Conservation (phyloP, 2,113 vertebrate species). For the Mohoua ochrocephala region DNA sequence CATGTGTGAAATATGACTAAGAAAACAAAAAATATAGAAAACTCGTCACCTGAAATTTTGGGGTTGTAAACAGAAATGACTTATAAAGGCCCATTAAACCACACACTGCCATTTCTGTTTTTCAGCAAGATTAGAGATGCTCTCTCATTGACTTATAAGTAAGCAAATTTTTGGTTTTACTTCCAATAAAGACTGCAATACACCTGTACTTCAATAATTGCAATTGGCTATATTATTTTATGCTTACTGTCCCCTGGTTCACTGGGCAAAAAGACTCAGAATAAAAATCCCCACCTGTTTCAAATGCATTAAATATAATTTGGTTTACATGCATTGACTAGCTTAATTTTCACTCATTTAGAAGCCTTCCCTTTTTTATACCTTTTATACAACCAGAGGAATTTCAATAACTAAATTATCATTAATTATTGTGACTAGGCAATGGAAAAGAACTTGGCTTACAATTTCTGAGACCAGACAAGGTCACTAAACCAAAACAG, state of each 20-base stretch:
- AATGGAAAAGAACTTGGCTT: background rate
- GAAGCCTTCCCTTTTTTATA: background rate
- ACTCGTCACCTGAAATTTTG: background rate
- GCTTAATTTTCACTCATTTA: background rate
- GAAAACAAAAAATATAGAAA: background rate
- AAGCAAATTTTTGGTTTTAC: background rate
- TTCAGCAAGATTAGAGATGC: background rate
- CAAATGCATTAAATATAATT: background rate
- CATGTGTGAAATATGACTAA: background rate
- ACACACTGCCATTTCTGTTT: background rate
- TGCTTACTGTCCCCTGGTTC: background rate
- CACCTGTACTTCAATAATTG: background rate
- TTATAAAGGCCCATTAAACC: background rate
- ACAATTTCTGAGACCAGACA: background rate
- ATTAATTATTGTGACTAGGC: background rate
- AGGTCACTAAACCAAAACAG: background rate
- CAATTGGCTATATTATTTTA: background rate
- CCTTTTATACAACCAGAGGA: background rate
- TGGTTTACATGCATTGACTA: background rate
- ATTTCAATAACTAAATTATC: background rate
- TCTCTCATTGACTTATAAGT: background rate
- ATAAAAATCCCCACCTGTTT: background rate
- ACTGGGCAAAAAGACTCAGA: background rate
- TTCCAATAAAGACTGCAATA: background rate
- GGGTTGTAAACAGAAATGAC: background rate